Evolutionary conservation across 2,113 vertebrate species (phyloP), one percentile per base, ranked within the genome.

Genomic region (Lepisosteus oculatus): DNA sequence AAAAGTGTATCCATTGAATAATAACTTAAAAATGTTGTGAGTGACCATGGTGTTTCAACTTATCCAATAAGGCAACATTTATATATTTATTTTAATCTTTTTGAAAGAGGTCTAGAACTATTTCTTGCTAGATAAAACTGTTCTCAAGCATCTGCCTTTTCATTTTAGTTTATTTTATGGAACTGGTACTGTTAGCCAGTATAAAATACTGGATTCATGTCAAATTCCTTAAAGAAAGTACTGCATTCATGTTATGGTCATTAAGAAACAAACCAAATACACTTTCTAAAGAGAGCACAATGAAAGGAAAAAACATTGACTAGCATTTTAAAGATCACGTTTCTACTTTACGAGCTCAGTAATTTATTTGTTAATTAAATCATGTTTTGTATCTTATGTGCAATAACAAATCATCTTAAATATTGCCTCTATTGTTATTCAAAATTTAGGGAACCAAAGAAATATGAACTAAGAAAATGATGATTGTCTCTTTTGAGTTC

Each of bases 31-130:
- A 69, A 73, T 61, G 55, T 15, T 41, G 65, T 51, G 44, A 61
- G 57, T 68, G 29, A 29, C 29, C 29, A 29, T 29, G 29, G 29
- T 68, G 68, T 55, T 73, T 63, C 57, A 68, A 56, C 59, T 45
- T 15, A 17, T 73, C 65, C 56, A 42, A 56, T 67, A 68, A 68
- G 44, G 77, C 86, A 78, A 82, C 74, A 84, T 75, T 80, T 84
- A 81, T 85, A 75, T 79, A 81, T 73, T 91, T 86, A 89, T 93
- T 92, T 92, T 92, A 62, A 42, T 7, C 65, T 62, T 68, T 72
- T 72, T 67, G 68, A 65, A 43, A 63, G 65, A 55, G 57, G n/a
- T 68, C 68, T 43, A 63, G 47, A 68, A 62, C 17, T 59, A 67
- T 72, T 72, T 72, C 15, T 45, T 67, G 67, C 63, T 55, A 67